Evolutionary conservation across 1,140 invertebrate genomes (phyloP), one percentile per base, ranked within the genome.

Genomic region (Elysia chlorotica): DNA sequence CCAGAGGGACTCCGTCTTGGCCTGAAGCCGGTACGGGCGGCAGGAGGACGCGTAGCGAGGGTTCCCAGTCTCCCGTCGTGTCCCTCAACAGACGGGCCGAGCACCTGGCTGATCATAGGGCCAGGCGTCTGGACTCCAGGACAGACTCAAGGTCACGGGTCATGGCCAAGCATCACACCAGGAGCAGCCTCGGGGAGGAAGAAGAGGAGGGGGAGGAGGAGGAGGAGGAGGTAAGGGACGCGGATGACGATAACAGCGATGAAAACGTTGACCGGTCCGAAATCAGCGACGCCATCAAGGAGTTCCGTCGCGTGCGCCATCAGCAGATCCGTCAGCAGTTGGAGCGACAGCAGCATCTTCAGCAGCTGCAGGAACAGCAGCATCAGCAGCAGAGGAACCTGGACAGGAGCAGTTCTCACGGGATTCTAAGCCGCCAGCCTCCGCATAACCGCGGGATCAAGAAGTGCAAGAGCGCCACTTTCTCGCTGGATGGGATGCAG

Each of bases 71-170:
- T n/a, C n/a, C n/a, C n/a, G n/a, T n/a, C n/a, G n/a, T n/a, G n/a
- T n/a, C n/a, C n/a, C n/a, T n/a, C n/a, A n/a, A n/a, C n/a, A n/a
- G n/a, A n/a, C n/a, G n/a, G n/a, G n/a, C n/a, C n/a, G n/a, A n/a
- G n/a, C n/a, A n/a, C n/a, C n/a, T n/a, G n/a, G n/a, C n/a, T n/a
- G n/a, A n/a, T n/a, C n/a, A n/a, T n/a, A n/a, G n/a, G n/a, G n/a
- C n/a, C n/a, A n/a, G n/a, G n/a, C n/a, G n/a, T n/a, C n/a, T n/a
- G n/a, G n/a, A n/a, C n/a, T n/a, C n/a, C n/a, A 83, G 41, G 70
- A 75, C 3, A 72, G 81, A 4, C 48, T 79, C 14, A 74, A 78
- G 23, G 73, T 79, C 21, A 37, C 76, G 31, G 79, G 81, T 33
- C 67, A 76, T 14, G 73, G 68, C 0, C 66, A 76, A 23, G 75